Percentiles rank a stretch among this genome's conserved stretches.
Conservation (phyloP, 1,140 invertebrate species). For the Belonocnema kinseyi region DNA sequence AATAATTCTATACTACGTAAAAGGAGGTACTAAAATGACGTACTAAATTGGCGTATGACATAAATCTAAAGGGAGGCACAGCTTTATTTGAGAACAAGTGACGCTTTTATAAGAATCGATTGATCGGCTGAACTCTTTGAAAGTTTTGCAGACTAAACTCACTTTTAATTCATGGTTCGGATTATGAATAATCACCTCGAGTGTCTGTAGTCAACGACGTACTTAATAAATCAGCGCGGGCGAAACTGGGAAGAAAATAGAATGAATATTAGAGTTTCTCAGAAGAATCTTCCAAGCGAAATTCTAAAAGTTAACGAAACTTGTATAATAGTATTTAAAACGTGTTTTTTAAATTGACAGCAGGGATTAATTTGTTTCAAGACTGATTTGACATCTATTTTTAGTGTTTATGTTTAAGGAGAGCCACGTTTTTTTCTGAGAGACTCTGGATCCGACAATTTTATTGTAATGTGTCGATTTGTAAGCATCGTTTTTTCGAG, state of each 20-base stretch:
- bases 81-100: too few species aligned
- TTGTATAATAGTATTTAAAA: neutral
- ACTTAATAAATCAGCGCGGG: conserved; percentile 16
- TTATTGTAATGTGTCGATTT: neutral
- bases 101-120: conserved; percentile 8
- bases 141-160: conserved; percentile 17
- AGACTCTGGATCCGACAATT: conserved; percentile 7
- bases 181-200: conserved; percentile 19
- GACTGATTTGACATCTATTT: neutral
- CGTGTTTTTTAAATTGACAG: neutral
- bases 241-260: neutral
- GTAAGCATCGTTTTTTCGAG: neutral
- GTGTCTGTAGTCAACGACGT: conserved; percentile 9
- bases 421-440: neutral
- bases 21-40: conserved; percentile 4
- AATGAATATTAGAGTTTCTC: conserved; percentile 16
- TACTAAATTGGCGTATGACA: conserved; percentile 7
- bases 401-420: neutral
- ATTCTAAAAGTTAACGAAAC: neutral
- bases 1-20: neutral
- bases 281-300: neutral
- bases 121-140: conserved; percentile 6
- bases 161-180: conserved; percentile 25
- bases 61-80: conserved; percentile 10
- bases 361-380: neutral